Evolutionary conservation across 1,140 invertebrate genomes (phyloP).

Genomic region (Drosophila prosaltans): DNA sequence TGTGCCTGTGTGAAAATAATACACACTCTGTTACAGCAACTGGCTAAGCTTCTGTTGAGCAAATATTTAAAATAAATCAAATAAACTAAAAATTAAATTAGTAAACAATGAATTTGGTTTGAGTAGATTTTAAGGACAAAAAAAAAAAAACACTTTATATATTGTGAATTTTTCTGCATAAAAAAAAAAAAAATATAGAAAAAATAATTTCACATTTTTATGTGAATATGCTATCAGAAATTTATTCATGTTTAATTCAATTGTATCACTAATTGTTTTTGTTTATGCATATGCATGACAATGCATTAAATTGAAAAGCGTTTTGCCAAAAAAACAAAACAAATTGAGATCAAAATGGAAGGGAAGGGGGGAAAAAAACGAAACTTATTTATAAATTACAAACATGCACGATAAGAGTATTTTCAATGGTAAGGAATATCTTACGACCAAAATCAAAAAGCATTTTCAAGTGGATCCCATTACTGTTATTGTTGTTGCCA

Average conservation of each 20-base stretch:
- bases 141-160: too few species aligned
- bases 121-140: too few species aligned
- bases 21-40: neutral
- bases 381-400: conserved; percentile 31
- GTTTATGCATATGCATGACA: conserved; percentile 52
- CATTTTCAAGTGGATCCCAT: neutral
- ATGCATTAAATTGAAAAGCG: conserved; percentile 53
- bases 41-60: conserved; percentile 2
- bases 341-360: conserved; percentile 18
- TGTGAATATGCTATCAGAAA: conserved; percentile 16
- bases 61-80: neutral
- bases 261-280: conserved; percentile 59
- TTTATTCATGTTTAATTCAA: conserved; percentile 50
- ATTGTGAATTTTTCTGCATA: too few species aligned
- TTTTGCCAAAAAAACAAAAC: conserved; percentile 44
- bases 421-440: too few species aligned
- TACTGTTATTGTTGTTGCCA: neutral
- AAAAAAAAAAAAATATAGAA: too few species aligned
- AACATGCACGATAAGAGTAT: neutral
- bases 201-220: too few species aligned
- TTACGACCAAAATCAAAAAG: neutral
- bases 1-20: neutral
- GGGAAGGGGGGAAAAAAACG: neutral
- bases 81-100: neutral
- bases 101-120: neutral